Base-by-base conservation (phyloP, 2,797 vertebrate genomes). In the Acipenser oxyrinchus region DNA sequence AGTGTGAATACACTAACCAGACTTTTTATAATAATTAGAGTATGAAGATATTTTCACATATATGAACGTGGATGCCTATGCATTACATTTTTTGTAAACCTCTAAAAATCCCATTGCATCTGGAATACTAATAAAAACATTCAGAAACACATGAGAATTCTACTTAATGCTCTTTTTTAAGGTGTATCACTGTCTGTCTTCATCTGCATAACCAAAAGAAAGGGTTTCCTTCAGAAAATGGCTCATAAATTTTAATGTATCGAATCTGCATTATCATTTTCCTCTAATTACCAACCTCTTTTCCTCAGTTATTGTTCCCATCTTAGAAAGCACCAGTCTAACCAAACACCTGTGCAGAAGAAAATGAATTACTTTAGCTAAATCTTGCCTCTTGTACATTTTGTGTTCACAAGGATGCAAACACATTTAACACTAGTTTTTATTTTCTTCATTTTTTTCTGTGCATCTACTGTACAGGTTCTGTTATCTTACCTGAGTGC, bases 311-410 rank as follows among this genome's bases (percentile, higher is more conserved):
- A 82, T 76, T 69, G 73, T 72, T 69, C 84, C 80, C 67, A 86
- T 49, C 74, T 77, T 80, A 69, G 90, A 89, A 68, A 95, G 81
- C 64, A 68, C 72, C 60, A 98, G 87, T 70, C 83, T 83, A 76
- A 96, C 77, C 79, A 96, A 90, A 88, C 92, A 97, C 77, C 95
- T 97, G 76, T 60, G 76, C 57, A 60, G 51, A 59, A 81, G 68
- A 75, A 58, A 75, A 75, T 76, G 12, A 70, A 60, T 9, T 62
- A 51, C 8, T 6, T 67, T 63, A 69, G 65, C 15, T n/a, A 37
- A 37, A 37, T 37, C 23, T 37, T 37, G 23, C 23, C 23, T 37
- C 23, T 37, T 60, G 58, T 15, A 6, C n/a, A 60, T 10, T 60
- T 12, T 60, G 9, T 8, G 58, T 60, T 11, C 9, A 60, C 1